phyloP scores from a whole-genome alignment of 2,888 invertebrate species.

The Actias luna region DNA sequence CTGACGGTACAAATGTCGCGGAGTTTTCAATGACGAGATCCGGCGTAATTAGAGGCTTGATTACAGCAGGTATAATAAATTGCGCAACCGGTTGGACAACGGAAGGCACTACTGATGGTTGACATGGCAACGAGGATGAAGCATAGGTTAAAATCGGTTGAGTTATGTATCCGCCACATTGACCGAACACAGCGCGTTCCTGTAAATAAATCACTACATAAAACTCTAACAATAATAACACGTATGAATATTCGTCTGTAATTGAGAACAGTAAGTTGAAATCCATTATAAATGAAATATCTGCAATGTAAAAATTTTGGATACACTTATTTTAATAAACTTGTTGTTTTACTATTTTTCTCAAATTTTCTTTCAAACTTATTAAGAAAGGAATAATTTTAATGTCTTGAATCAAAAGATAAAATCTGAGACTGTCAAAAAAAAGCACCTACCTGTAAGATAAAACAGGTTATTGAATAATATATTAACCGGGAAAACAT shows the following conservation, averaged over 20 bases:
- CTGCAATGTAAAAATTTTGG: neutral
- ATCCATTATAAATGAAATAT: no score
- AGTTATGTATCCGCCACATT: slow-evolving; percentile 16
- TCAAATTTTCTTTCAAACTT: no score
- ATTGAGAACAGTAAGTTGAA: no score
- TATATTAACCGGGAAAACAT: slow-evolving; percentile 49
- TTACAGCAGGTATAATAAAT: slow-evolving; percentile 52
- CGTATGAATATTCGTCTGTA: no score
- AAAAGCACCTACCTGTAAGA: slow-evolving; percentile 34
- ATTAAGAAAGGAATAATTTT: neutral
- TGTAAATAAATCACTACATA: slow-evolving; percentile 20
- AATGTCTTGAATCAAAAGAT: neutral
- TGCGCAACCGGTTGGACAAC: slow-evolving; percentile 36
- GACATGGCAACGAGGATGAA: slow-evolving; percentile 19
- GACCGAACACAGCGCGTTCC: slow-evolving; percentile 24
- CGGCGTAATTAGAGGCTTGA: slow-evolving; percentile 43
- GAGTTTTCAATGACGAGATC: slow-evolving; percentile 28
- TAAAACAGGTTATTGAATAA: slow-evolving; percentile 32
- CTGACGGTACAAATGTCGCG: slow-evolving; percentile 24
- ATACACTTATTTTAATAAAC: neutral
- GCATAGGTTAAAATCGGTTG: slow-evolving; percentile 16
- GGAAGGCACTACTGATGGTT: slow-evolving; percentile 17
- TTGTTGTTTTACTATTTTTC: neutral
- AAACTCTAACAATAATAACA: neutral
- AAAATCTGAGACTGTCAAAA: slow-evolving; percentile 9